Evolutionary conservation across 1,140 invertebrate genomes (phyloP), one percentile per base, ranked within the genome.

Genomic region (Drosophila subobscura): DNA sequence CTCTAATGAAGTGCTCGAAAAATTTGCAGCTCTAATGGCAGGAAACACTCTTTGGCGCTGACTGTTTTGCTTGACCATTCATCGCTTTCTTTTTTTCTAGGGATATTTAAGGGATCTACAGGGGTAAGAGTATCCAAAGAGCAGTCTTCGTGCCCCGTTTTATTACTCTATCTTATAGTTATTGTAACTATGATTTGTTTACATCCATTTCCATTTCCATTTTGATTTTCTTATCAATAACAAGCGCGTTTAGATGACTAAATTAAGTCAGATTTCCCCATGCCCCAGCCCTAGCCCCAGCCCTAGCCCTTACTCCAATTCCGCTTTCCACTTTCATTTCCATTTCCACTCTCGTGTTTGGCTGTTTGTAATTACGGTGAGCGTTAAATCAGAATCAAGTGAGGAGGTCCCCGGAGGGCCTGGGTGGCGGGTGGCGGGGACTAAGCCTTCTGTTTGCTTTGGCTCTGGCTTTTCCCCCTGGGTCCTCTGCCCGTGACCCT

Each of bases 171-270:
- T 67, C 33, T 23, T 10, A 8, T 2, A 12, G 8, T 23, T 23
- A 22, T 47, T 22, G 16, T 12, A 5, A 23, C 12, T 47, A 22
- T 23, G 22, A 47, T 47, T 47, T 47, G 20, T 20, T 20, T 47
- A 22, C 4, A 12, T 20, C 7, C 7, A 10, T 42, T 40, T 40
- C 7, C 7, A 10, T 42, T 40, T 40, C 37, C 37, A 33, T 25
- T 54, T 25, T 4, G 16, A 50, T 44, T 72, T 40, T 60, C 60
- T 76, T 84, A 86, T 86, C 72, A 54, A 67, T 77, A 81, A 78
- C 70, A 72, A 64, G 80, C 53, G 59, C 66, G 75, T 85, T 75
- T 85, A 72, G 80, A 83, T 88, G 83, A 64, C 83, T 83, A 79
- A 86, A 86, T 86, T 88, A 86, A 88, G 66, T 75, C 55, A 53